Base-by-base conservation (phyloP, 2,888 invertebrate genomes). In the Ormyrus thymus region DNA sequence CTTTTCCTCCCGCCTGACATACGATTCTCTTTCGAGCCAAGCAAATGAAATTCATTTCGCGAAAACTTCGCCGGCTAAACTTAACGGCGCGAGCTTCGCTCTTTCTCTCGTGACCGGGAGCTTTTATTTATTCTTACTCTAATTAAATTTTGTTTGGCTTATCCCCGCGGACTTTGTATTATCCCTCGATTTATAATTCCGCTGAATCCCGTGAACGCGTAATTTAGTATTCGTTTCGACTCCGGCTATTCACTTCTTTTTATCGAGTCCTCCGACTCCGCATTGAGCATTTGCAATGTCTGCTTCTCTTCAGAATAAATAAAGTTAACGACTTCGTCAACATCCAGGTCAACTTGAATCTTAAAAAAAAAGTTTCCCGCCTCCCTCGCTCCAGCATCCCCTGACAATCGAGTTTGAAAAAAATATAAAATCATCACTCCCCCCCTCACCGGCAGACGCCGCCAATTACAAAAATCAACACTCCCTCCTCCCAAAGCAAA, bases 1-100 rank as follows among this genome's bases (percentile, higher is more conserved):
- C 43, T 62, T 64, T 58, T 53, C 50, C 55, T 15, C 71, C 43
- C 5, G 53, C 15, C 45, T 56, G 72, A 72, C 64, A 29, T 70
- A 72, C 66, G 61, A 72, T 68, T 76, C 55, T 13, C 7, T 13
- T 56, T 48, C 61, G 50, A 9, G 6, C 43, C 6, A 51, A 71
- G 56, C 72, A 73, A 76, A 80, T 73, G 73, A 74, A 80, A 76
- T 77, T 80, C 70, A 80, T 80, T 77, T 74, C 50, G 29, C 61
- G 43, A 62, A 71, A 70, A 72, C 71, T 76, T 72, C 7, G 15
- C 29, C 72, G 61, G 48, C 51, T 53, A 45, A 73, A 78, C 74
- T 58, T 55, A 55, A 43, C 59, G 46, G 7, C 6, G 8, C 9
- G 53, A 15, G n/a, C 5, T 8, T 66, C 7, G 59, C 50, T 46